Evolutionary conservation across 2,113 vertebrate species (phyloP).

Genomic region (Solea solea): DNA sequence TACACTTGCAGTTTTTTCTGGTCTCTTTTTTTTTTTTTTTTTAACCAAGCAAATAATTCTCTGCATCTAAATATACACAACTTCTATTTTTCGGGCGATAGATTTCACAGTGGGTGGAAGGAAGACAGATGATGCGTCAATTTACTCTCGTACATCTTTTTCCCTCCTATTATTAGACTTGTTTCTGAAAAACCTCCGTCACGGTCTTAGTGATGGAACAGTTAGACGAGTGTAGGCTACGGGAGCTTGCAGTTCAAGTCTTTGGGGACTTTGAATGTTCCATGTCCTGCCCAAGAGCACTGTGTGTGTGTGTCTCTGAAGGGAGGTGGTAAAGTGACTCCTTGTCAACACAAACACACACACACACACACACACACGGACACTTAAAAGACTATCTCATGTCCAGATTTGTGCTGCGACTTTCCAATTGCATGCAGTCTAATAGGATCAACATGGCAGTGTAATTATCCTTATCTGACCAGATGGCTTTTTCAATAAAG

Average conservation of each 20-base stretch:
- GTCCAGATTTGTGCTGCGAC: constrained; percentile 20
- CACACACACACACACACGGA: not conserved
- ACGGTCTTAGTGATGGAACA: not conserved
- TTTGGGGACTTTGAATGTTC: not conserved
- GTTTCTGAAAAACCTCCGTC: constrained; percentile 2
- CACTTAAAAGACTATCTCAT: constrained; percentile 3
- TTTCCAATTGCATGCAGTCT: constrained; percentile 30
- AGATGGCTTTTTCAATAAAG: constrained; percentile 55
- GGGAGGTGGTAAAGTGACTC: constrained; percentile 11
- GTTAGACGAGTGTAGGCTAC: not conserved
- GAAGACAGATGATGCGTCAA: constrained; percentile 16
- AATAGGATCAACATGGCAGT: constrained; percentile 53
- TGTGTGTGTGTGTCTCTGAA: not conserved
- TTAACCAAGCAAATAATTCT: not conserved
- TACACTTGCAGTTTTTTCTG: constrained; percentile 28
- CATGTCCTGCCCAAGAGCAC: not conserved
- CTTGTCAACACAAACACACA: not conserved
- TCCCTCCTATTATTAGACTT: constrained; percentile 1
- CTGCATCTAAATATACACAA: constrained; percentile 29
- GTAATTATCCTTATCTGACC: constrained; percentile 60
- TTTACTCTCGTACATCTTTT: not conserved
- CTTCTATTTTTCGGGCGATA: constrained; percentile 30
- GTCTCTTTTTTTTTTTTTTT: not conserved
- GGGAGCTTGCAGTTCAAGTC: not conserved
- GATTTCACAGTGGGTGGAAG: constrained; percentile 31